These are phyloP conservation scores for Serilophus lunatus DNA, from an alignment of 2,113 vertebrate species.

Conservation along the genomic window DNA sequence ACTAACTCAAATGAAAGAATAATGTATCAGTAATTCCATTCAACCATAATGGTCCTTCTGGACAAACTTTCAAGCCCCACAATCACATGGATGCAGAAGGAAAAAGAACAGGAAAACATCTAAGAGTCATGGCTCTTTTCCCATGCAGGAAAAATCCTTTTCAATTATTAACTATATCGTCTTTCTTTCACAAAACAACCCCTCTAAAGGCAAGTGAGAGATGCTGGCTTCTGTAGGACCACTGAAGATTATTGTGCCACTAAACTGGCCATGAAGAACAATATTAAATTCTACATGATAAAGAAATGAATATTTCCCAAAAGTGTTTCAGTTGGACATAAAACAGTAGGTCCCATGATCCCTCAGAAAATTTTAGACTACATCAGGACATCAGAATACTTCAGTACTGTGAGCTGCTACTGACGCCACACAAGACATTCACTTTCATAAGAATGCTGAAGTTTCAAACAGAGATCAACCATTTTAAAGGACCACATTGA, in stretches of 20 bases:
- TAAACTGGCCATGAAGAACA: not conserved
- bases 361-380: not conserved
- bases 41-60: not conserved
- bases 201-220: not conserved
- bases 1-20: not conserved
- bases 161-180: not conserved
- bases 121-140: not conserved
- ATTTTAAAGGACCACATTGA: not conserved
- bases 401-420: not conserved
- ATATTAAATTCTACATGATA: not conserved
- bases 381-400: not conserved
- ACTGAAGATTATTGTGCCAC: accelerated
- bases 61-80: not conserved
- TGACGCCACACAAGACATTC: not conserved
- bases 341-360: not conserved
- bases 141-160: not conserved
- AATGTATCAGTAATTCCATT: not conserved
- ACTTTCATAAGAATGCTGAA: not conserved
- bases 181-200: not conserved
- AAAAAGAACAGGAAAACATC: not conserved
- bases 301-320: not conserved
- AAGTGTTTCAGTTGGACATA: not conserved
- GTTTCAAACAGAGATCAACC: not conserved
- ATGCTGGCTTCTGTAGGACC: not conserved
- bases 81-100: not conserved